Conservation (phyloP, 2,797 vertebrate species). For the Chelon auratus region DNA sequence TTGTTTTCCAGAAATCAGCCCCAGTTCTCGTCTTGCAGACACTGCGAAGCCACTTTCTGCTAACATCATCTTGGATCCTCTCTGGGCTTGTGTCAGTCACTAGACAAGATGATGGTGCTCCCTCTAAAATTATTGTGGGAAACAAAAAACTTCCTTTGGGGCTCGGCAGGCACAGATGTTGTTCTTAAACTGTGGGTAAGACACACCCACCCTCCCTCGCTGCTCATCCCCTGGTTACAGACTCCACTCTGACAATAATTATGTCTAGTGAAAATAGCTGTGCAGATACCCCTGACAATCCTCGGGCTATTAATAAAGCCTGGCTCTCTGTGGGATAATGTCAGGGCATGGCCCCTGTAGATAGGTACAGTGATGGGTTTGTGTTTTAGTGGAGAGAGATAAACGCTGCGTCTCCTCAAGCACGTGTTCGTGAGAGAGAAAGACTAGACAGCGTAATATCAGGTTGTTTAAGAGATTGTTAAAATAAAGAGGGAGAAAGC, state of each 20-base stretch:
- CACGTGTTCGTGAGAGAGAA: conserved; percentile 13
- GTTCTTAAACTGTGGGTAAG: conserved; percentile 37
- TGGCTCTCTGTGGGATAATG: conserved; percentile 70
- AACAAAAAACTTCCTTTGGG: conserved; percentile 40
- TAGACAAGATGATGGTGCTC: conserved; percentile 23
- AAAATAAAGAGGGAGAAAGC: conserved; percentile 27
- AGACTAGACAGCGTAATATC: conserved; percentile 22
- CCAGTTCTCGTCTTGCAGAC: background rate
- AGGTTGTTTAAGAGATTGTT: conserved; percentile 13
- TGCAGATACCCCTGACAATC: conserved; percentile 69
- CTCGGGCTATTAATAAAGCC: conserved; percentile 75
- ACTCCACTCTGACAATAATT: conserved; percentile 64
- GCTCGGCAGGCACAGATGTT: conserved; percentile 58
- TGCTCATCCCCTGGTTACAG: conserved; percentile 56
- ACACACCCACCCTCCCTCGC: conserved; percentile 19
- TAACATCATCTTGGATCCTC: conserved; percentile 18
- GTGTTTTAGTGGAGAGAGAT: conserved; percentile 41
- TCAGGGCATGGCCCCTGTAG: conserved; percentile 59
- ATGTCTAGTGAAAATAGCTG: conserved; percentile 60
- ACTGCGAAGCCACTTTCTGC: background rate
- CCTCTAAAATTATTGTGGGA: conserved; percentile 10
- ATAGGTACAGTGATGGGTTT: conserved; percentile 45
- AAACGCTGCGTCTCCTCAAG: conserved; percentile 13
- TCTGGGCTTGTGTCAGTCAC: conserved; percentile 31
- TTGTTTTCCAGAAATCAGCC: background rate